Conservation (phyloP, 2,888 invertebrate genomes). For the Glaucopsyche alexis region DNA sequence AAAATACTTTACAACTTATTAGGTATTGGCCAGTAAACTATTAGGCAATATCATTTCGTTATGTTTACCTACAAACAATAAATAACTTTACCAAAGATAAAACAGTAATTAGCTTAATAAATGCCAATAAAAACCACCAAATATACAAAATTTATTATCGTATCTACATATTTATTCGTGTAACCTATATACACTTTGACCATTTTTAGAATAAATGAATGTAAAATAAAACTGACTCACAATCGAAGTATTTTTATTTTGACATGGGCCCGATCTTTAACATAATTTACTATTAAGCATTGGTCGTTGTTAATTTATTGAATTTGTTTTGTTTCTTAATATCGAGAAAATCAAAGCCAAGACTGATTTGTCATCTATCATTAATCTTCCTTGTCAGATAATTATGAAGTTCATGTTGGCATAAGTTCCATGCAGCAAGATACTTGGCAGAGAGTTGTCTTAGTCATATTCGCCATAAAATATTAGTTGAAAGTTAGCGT, state of each 20-base stretch:
- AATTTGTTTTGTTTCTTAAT: not conserved
- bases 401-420: not conserved
- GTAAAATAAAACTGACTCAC: not conserved
- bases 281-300: not conserved
- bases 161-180: constrained; percentile 2
- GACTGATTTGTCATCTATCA: too few relatives aligned
- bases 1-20: not conserved
- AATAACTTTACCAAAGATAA: constrained; percentile 18
- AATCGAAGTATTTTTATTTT: constrained; percentile 7
- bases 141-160: constrained; percentile 1
- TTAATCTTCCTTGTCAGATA: not conserved
- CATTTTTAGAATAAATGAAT: constrained; percentile 24
- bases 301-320: not conserved
- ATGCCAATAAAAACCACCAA: constrained; percentile 16
- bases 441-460: not conserved
- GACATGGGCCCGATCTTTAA: not conserved
- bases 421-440: not conserved
- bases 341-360: too few relatives aligned
- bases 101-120: constrained; percentile 5
- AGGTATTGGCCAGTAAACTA: not conserved
- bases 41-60: constrained; percentile 7
- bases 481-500: constrained; percentile 26
- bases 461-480: constrained; percentile 10
- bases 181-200: constrained; percentile 12
- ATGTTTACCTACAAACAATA: constrained; percentile 14